Conservation (phyloP, 2,113 vertebrate genomes). For the Pionites leucogaster region DNA sequence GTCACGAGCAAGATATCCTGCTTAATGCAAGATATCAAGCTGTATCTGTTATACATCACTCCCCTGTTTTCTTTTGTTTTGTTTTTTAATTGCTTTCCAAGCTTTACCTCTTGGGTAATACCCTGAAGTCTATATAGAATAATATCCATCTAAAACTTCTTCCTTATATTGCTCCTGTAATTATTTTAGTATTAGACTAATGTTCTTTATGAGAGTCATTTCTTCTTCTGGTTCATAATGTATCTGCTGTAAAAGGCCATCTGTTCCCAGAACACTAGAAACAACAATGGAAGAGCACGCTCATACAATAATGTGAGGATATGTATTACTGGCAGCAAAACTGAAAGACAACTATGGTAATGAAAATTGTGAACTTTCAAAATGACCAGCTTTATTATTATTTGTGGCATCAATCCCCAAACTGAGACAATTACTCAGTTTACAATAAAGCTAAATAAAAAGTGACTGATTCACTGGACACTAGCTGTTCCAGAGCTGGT, state of each 20-base stretch:
- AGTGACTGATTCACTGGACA: conserved; percentile 14
- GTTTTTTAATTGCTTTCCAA: background rate
- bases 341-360: conserved; percentile 39
- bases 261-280: conserved; percentile 42
- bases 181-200: conserved; percentile 34
- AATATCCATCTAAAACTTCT: conserved; percentile 11
- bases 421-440: conserved; percentile 33
- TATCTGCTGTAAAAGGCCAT: conserved; percentile 38
- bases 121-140: background rate
- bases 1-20: background rate
- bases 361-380: conserved; percentile 53
- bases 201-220: conserved; percentile 36
- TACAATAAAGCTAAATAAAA: conserved; percentile 40
- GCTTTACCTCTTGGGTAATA: background rate
- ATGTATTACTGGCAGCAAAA: conserved; percentile 41
- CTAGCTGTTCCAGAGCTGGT: background rate
- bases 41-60: background rate
- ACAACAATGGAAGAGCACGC: conserved; percentile 33
- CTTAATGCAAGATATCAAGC: background rate
- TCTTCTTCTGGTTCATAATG: conserved; percentile 40
- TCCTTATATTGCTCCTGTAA: background rate
- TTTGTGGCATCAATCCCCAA: background rate
- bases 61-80: background rate
- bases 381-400: conserved; percentile 41
- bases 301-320: background rate